Evolutionary conservation across 2,113 vertebrate species (phyloP), one percentile per base, ranked within the genome.

Genomic region (Phodopus roborovskii): DNA sequence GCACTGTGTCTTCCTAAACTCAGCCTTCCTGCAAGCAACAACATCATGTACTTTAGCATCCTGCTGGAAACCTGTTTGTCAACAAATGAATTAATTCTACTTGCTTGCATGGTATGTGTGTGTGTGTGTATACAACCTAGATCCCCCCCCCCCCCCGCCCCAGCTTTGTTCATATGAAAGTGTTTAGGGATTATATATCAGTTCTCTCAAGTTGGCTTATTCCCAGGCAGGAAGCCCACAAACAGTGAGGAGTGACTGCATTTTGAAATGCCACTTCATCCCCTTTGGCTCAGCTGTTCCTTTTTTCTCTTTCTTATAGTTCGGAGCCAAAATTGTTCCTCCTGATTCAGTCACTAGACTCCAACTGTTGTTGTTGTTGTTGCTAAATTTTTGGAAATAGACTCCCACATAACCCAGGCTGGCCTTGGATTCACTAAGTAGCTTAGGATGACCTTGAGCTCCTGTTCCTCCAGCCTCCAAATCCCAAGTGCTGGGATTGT

Each of bases 81-180:
- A 70, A 39, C 39, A 24, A 74, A 53, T 56, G n/a, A 81, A 56
- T 56, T 45, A 19, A 45, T 45, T 60, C n/a, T 60, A 39, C 22
- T 42, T 64, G 28, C 60, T 64, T 66, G 42, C 4, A 45, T 64
- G 60, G 8, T 64, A 39, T 64, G 82, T 33, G 39, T 84, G 58
- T 22, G 56, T 39, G 36, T 42, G 58, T 60, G 48, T 33, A 7
- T 20, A 36, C 5, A 1, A 5, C 45, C 5, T 7, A 28, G 11
- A 22, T 0, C 0, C 28, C 24, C 26, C 13, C 1, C 7, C 24
- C 81, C 0, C 0, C 28, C 24, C 26, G 8, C 1, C 7, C 24
- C 81, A 64, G 39, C 39, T 42, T 45, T 84, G 82, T 84, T 45
- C 60, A 45, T 33, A 64, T 84, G 60, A 26, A 2, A 0, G 4